These are phyloP conservation scores for Eucera pruinosa DNA, from an alignment of 2,888 invertebrate genomes.

Conservation along the genomic window DNA sequence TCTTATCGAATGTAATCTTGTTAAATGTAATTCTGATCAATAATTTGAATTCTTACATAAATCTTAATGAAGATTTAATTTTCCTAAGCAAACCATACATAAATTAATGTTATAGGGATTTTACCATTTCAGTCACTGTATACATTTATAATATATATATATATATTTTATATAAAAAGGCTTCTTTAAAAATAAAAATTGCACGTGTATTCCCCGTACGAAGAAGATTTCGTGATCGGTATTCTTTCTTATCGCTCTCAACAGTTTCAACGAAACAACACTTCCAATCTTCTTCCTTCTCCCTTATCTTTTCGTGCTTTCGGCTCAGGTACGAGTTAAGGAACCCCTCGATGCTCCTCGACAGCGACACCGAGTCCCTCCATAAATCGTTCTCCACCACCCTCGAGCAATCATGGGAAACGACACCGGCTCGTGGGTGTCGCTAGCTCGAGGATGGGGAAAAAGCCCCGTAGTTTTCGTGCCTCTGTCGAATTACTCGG, in stretches of 20 bases:
- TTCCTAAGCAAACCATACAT: too few relatives aligned
- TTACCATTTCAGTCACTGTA: too few relatives aligned
- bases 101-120: too few relatives aligned
- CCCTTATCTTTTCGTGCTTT: conserved; percentile 15
- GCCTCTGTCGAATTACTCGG: conserved; percentile 35
- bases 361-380: conserved; percentile 56
- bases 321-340: conserved; percentile 50
- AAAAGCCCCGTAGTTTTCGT: conserved; percentile 27
- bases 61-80: too few relatives aligned
- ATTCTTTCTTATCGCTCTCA: conserved; percentile 4
- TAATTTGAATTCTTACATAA: too few relatives aligned
- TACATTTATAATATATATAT: too few relatives aligned
- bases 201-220: neutral
- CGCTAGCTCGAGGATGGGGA: conserved; percentile 27
- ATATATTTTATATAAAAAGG: too few relatives aligned
- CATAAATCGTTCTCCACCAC: conserved; percentile 46
- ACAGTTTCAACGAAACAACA: conserved; percentile 11
- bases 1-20: too few relatives aligned
- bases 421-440: conserved; percentile 47
- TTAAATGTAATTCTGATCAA: too few relatives aligned
- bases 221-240: neutral
- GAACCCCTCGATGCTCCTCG: conserved; percentile 60
- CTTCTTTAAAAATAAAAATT: too few relatives aligned
- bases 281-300: conserved; percentile 8
- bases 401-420: conserved; percentile 56